phyloP scores from a whole-genome alignment of 2,888 invertebrate genomes.

The Piscicola geometra region DNA sequence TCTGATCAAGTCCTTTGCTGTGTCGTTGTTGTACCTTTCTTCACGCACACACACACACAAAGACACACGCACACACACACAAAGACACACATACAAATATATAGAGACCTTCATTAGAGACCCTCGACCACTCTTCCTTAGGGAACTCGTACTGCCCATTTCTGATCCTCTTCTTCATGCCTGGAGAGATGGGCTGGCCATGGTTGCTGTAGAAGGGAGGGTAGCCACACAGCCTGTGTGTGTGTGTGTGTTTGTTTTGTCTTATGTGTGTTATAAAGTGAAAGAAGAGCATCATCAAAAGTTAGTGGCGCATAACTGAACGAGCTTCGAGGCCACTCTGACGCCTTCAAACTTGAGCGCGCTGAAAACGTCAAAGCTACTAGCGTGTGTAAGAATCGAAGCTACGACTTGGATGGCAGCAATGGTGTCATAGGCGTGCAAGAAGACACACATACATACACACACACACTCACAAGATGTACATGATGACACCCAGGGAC shows the following conservation, averaged over 20 bases:
- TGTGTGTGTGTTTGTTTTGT: too few relatives aligned
- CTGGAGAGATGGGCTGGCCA: slow-evolving; percentile 93
- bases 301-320: too few relatives aligned
- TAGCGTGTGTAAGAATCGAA: too few relatives aligned
- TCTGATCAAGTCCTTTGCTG: slow-evolving; percentile 84
- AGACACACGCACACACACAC: neutral
- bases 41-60: neutral
- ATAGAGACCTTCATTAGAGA: slow-evolving; percentile 67
- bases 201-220: slow-evolving; percentile 98
- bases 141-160: slow-evolving; percentile 96
- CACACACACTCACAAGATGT: slow-evolving; percentile 71
- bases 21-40: slow-evolving; percentile 30
- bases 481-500: slow-evolving; percentile 98
- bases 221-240: slow-evolving; percentile 88
- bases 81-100: neutral
- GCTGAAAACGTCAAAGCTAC: too few relatives aligned
- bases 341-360: too few relatives aligned
- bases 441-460: neutral
- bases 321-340: too few relatives aligned
- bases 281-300: too few relatives aligned
- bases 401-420: too few relatives aligned
- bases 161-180: slow-evolving; percentile 94
- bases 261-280: too few relatives aligned
- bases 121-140: slow-evolving; percentile 68
- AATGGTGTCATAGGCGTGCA: neutral